Evolutionary conservation across 2,888 invertebrate species (phyloP).

Genomic region (Tiphia femorata): DNA sequence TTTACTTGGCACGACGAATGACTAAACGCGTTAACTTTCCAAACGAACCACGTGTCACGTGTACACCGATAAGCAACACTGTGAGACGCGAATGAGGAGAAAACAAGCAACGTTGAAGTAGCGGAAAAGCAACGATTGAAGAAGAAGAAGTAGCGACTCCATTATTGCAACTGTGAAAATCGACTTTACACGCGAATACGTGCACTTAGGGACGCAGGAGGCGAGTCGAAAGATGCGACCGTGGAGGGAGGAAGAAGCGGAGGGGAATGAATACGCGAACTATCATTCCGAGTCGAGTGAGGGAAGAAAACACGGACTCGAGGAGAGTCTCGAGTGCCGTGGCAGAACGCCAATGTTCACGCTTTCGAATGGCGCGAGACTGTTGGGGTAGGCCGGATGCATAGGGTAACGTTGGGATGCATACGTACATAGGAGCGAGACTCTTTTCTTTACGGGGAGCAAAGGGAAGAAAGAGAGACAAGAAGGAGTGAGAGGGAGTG

Average conservation of each 20-base stretch:
- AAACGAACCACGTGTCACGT: too few relatives aligned
- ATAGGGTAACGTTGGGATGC: too few relatives aligned
- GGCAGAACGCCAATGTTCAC: slow-evolving; percentile 24
- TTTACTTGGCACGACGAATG: too few relatives aligned
- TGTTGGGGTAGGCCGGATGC: too few relatives aligned
- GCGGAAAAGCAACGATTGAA: neutral
- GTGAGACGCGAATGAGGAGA: neutral
- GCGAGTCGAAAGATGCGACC: neutral
- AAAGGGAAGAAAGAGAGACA: too few relatives aligned
- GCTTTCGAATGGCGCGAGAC: slow-evolving; percentile 10
- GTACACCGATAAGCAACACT: too few relatives aligned
- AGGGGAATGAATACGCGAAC: slow-evolving; percentile 8
- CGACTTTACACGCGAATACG: slow-evolving; percentile 10
- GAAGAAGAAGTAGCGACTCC: too few relatives aligned
- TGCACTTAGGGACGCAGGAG: neutral
- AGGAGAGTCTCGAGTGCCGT: slow-evolving; percentile 18
- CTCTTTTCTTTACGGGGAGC: too few relatives aligned
- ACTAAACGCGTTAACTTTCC: too few relatives aligned
- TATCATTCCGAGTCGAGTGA: slow-evolving; percentile 3
- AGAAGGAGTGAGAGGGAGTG: too few relatives aligned
- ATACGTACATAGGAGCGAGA: too few relatives aligned
- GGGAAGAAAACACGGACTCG: neutral
- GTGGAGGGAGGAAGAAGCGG: neutral
- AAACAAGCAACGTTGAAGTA: slow-evolving; percentile 6
- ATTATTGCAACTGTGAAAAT: slow-evolving; percentile 11